phyloP scores from a whole-genome alignment of 2,113 vertebrate genomes.

The Anguilla rostrata region DNA sequence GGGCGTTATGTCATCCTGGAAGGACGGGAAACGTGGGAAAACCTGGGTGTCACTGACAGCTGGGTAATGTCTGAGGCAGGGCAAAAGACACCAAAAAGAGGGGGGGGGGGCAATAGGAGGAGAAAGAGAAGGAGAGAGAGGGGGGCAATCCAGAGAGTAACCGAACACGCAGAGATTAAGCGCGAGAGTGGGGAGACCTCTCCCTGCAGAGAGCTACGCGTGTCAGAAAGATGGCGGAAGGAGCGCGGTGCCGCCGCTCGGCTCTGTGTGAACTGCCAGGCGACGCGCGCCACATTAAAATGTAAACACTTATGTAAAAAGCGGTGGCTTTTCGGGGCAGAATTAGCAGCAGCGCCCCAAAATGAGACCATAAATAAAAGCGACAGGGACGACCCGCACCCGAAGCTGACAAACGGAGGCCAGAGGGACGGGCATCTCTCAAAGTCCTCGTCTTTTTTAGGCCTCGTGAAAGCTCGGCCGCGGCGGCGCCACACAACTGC shows the following conservation, averaged over 20 bases:
- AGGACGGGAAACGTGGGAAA: slow-evolving; percentile 21
- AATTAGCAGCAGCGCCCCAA: not conserved
- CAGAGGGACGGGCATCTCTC: not conserved
- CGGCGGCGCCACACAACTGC: not conserved
- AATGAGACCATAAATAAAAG: not conserved
- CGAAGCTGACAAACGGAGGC: not conserved
- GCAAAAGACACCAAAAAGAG: not conserved
- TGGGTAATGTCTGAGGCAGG: slow-evolving; percentile 7
- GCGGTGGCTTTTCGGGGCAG: not conserved
- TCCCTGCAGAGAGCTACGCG: not conserved
- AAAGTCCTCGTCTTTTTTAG: not conserved
- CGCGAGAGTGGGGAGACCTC: not conserved
- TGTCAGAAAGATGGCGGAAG: not conserved
- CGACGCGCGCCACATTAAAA: not conserved
- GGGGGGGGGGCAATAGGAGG: slow-evolving; percentile 36
- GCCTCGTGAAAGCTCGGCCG: not conserved
- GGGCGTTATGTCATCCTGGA: slow-evolving; percentile 22
- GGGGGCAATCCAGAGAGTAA: slow-evolving; percentile 16
- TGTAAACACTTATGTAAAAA: slow-evolving; percentile 2
- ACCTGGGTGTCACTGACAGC: slow-evolving; percentile 17
- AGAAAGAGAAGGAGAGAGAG: slow-evolving; percentile 45
- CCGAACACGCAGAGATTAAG: slow-evolving; percentile 48
- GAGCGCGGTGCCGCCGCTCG: not conserved
- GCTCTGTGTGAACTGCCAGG: not conserved
- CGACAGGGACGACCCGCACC: not conserved